These are phyloP conservation scores for Antigone vipio DNA, from an alignment of 2,113 vertebrate species.

Conservation along the genomic window DNA sequence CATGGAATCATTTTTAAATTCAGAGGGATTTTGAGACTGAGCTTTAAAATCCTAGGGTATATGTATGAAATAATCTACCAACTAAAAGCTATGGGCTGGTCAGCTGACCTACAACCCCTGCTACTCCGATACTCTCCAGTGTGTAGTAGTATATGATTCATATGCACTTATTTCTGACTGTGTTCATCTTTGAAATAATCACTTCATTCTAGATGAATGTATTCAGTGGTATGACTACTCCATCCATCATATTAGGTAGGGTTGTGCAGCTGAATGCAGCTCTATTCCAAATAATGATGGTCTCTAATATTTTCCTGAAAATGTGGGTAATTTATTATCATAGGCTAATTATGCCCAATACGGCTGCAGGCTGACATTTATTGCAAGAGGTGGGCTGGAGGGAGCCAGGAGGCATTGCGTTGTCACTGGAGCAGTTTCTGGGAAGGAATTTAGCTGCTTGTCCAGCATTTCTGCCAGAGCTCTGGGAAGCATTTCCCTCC, in stretches of 20 bases:
- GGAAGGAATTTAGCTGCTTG: constrained; percentile 26
- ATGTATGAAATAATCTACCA: constrained; percentile 67
- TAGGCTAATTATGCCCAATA: constrained; percentile 97
- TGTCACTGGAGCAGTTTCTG: constrained; percentile 22
- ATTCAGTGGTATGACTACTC: constrained; percentile 64
- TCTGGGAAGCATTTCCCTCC: constrained; percentile 2
- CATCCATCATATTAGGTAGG: constrained; percentile 74
- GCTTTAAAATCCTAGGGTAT: constrained; percentile 64
- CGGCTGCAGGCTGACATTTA: constrained; percentile 64
- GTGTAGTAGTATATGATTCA: constrained; percentile 60
- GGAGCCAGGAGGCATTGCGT: constrained; percentile 14
- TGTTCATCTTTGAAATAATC: constrained; percentile 73
- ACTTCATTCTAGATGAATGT: constrained; percentile 68
- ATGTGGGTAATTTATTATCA: constrained; percentile 92
- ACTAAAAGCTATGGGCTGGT: constrained; percentile 58
- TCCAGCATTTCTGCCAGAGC: constrained; percentile 35
- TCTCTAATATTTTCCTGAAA: constrained; percentile 87
- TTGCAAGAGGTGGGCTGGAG: constrained; percentile 47
- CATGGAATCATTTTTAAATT: constrained; percentile 63
- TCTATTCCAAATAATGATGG: constrained; percentile 88
- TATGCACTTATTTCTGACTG: constrained; percentile 60
- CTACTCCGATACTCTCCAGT: constrained; percentile 32
- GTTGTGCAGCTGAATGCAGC: constrained; percentile 62
- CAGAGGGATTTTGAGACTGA: constrained; percentile 57
- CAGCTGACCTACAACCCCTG: constrained; percentile 57